phyloP scores from a whole-genome alignment of 2,113 vertebrate species.

The Grallaria varia region DNA sequence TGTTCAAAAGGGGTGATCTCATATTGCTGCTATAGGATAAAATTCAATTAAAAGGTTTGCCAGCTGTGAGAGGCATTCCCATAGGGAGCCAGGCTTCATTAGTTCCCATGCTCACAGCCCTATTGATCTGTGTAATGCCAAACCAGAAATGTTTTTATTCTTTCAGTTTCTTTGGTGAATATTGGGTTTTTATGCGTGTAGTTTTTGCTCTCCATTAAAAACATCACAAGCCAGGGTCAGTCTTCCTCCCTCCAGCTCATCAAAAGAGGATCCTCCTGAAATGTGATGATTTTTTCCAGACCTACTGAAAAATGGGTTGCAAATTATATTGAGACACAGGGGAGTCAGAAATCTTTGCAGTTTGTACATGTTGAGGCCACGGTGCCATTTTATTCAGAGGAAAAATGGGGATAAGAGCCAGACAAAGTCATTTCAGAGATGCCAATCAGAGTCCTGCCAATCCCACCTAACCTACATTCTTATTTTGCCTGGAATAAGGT shows the following conservation, averaged over 20 bases:
- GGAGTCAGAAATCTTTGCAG: neutral
- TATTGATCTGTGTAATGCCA: neutral
- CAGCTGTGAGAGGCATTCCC: neutral
- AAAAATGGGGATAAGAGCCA: neutral
- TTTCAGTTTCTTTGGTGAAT: neutral
- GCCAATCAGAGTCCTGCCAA: accelerated
- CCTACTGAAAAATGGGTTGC: neutral
- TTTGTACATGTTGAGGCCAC: neutral
- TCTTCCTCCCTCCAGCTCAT: neutral
- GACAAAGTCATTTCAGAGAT: neutral
- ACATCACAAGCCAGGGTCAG: neutral
- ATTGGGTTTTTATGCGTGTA: neutral
- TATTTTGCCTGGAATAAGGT: neutral
- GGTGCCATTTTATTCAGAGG: neutral
- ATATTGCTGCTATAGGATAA: neutral
- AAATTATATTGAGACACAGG: neutral
- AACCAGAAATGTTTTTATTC: neutral
- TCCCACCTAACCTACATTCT: accelerated
- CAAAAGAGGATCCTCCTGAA: neutral
- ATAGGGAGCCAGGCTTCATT: neutral
- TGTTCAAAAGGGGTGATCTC: neutral
- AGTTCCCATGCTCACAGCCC: neutral
- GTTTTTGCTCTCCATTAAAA: neutral
- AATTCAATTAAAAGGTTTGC: slow-evolving; percentile 8
- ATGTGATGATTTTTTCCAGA: neutral